These are phyloP conservation scores for Ariopsis seemanni DNA, from an alignment of 2,113 vertebrate genomes.

Conservation along the genomic window DNA sequence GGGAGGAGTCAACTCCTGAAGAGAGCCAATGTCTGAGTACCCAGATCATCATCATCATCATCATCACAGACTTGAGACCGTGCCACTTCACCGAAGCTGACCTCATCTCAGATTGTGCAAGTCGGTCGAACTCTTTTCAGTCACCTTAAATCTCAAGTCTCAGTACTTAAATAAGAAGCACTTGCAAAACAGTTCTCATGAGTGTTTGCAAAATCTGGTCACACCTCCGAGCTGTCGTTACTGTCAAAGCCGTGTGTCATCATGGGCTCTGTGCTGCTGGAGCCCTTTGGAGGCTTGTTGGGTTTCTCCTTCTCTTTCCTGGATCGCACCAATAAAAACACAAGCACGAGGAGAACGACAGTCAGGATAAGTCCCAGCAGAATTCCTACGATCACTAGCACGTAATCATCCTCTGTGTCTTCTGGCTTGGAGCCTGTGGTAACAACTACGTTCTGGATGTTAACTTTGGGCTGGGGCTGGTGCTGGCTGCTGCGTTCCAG, in stretches of 20 bases:
- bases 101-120: neutral
- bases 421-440: slow-evolving; percentile 71
- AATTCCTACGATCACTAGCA: slow-evolving; percentile 73
- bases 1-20: neutral
- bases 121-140: slow-evolving; percentile 16
- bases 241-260: slow-evolving; percentile 62
- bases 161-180: slow-evolving; percentile 69
- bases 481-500: slow-evolving; percentile 74
- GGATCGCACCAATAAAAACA: slow-evolving; percentile 67
- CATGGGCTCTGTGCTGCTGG: slow-evolving; percentile 78
- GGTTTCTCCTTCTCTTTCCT: slow-evolving; percentile 62
- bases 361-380: slow-evolving; percentile 73
- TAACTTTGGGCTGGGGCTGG: slow-evolving; percentile 60
- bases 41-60: neutral
- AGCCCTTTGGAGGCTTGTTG: slow-evolving; percentile 60
- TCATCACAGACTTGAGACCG: neutral
- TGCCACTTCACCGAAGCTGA: neutral
- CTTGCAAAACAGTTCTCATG: slow-evolving; percentile 55
- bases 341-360: slow-evolving; percentile 69
- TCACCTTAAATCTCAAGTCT: slow-evolving; percentile 56
- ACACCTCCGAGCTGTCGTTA: slow-evolving; percentile 89
- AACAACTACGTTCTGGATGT: slow-evolving; percentile 59
- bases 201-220: slow-evolving; percentile 54
- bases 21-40: neutral
- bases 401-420: slow-evolving; percentile 54